Evolutionary conservation across 2,797 vertebrate genomes (phyloP).

Genomic region (Otolemur crassicaudatus): DNA sequence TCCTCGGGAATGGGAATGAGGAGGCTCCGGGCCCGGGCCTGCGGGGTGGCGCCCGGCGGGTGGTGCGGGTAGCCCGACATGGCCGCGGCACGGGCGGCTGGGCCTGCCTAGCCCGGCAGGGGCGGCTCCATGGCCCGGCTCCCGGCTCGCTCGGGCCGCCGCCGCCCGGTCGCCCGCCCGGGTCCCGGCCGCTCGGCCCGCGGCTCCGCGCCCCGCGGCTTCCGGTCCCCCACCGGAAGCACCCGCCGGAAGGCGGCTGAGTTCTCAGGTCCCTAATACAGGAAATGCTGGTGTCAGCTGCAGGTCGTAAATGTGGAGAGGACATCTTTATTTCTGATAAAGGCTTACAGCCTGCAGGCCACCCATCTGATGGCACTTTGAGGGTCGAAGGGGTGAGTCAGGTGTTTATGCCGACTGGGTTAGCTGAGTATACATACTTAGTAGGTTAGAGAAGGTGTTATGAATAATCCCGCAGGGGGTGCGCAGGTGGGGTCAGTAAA

Average conservation of each 20-base stretch:
- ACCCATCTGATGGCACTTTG: neutral
- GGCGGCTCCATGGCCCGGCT: no score
- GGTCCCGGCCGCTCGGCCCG: no score
- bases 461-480: neutral
- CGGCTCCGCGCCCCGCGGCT: no score
- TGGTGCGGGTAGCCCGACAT: no score
- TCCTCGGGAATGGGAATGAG: conserved; percentile 67
- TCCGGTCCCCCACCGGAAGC: no score
- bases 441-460: neutral
- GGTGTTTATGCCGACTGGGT: neutral
- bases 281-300: neutral
- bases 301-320: neutral
- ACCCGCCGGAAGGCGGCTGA: no score
- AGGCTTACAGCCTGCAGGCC: neutral
- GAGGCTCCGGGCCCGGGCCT: no score
- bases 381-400: neutral
- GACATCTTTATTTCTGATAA: neutral
- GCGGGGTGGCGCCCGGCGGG: no score
- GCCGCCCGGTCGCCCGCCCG: no score
- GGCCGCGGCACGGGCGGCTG: no score
- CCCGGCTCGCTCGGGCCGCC: no score
- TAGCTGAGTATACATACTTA: neutral
- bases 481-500: neutral
- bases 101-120: no score
- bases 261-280: neutral